These are phyloP conservation scores for Lithodes maja DNA, from an alignment of 2,888 invertebrate genomes.

Conservation along the genomic window DNA sequence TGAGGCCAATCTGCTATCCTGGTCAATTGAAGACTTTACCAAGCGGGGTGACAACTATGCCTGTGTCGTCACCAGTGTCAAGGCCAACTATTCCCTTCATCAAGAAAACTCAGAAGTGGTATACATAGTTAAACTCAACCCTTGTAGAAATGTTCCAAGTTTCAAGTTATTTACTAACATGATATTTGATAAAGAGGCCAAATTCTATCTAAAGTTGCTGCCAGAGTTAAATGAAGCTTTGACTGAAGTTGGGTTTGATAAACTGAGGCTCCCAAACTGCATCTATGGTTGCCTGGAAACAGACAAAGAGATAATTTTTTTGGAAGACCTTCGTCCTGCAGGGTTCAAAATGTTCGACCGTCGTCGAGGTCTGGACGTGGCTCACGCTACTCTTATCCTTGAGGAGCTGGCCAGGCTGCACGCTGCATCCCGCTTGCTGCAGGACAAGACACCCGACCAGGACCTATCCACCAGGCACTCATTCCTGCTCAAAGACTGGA, in stretches of 20 bases:
- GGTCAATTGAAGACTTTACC: no score
- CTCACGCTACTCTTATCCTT: no score
- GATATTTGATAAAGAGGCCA: conserved; percentile 43
- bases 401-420: no score
- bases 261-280: conserved; percentile 29
- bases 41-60: no score
- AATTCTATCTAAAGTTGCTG: conserved; percentile 35
- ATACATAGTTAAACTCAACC: conserved; percentile 54
- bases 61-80: no score
- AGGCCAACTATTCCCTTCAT: no score
- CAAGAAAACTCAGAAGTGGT: no score
- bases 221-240: conserved; percentile 50
- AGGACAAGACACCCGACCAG: no score
- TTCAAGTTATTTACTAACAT: neutral
- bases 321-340: conserved; percentile 38
- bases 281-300: neutral
- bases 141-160: neutral
- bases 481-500: no score
- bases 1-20: no score
- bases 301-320: conserved; percentile 22
- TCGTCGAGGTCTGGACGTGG: conserved; percentile 49
- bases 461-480: no score
- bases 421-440: no score
- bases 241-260: neutral
- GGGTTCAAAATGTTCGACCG: conserved; percentile 64